Percentiles rank a stretch among this genome's conserved stretches.
These are phyloP conservation scores for Bombus waltoni DNA, from an alignment of 1,140 invertebrate species.

Conservation along the genomic window DNA sequence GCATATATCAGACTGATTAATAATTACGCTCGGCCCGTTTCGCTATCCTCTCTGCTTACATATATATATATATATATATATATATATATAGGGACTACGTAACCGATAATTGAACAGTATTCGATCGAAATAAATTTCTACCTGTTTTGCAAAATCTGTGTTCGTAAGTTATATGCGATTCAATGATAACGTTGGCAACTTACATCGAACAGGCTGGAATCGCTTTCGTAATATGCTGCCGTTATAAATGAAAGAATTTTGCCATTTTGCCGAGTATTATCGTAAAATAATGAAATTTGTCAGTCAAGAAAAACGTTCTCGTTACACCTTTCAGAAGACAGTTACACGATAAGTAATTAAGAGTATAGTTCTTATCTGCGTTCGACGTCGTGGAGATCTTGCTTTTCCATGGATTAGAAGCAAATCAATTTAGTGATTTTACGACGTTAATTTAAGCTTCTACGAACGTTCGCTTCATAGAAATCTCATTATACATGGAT, in stretches of 20 bases:
- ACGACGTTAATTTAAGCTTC: neutral
- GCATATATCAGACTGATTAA: slow-evolving; percentile 22
- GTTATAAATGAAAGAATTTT: too few relatives aligned
- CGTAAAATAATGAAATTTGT: neutral
- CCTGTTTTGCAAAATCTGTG: neutral
- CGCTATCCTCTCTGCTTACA: too few relatives aligned
- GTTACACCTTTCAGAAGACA: too few relatives aligned
- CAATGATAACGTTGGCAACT: neutral
- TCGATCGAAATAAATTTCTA: slow-evolving; percentile 22
- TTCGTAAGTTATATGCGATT: neutral
- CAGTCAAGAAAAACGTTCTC: neutral
- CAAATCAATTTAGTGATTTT: neutral
- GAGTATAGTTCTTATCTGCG: neutral
- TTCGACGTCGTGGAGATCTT: neutral
- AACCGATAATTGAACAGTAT: slow-evolving; percentile 15
- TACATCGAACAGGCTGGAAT: neutral
- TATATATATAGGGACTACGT: neutral
- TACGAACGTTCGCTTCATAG: neutral
- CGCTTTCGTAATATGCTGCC: neutral
- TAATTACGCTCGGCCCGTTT: neutral
- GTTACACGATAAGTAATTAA: neutral
- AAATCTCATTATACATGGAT: too few relatives aligned
- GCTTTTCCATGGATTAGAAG: neutral
- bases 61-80: too few relatives aligned
- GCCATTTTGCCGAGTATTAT: neutral